Conservation (phyloP, 2,113 vertebrate species). For the Lutjanus erythropterus region DNA sequence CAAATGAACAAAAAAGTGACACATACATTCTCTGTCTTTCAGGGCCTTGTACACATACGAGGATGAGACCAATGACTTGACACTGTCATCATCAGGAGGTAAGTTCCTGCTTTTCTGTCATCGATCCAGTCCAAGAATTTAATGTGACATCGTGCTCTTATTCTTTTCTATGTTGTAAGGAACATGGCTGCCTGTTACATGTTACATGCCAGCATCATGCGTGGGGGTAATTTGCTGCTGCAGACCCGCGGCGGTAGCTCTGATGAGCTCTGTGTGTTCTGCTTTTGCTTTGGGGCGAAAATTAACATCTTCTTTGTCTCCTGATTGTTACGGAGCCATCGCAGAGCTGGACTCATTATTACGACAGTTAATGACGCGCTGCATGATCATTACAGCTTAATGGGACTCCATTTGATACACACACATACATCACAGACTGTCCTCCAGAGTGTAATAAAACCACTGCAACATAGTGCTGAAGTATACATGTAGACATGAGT, state of each 20-base stretch:
- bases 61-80: slow-evolving; percentile 92
- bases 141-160: background rate
- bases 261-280: slow-evolving; percentile 48
- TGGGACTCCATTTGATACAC: slow-evolving; percentile 12
- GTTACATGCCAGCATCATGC: background rate
- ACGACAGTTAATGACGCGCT: slow-evolving; percentile 22
- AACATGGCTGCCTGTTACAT: background rate
- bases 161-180: slow-evolving; percentile 1
- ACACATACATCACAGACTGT: background rate
- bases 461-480: background rate
- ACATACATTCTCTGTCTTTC: slow-evolving; percentile 41
- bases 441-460: background rate
- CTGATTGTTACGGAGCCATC: slow-evolving; percentile 33
- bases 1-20: no score
- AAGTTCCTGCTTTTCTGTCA: slow-evolving; percentile 39
- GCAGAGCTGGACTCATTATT: slow-evolving; percentile 30
- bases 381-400: slow-evolving; percentile 41
- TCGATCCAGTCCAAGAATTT: background rate
- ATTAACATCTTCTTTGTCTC: background rate
- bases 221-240: slow-evolving; percentile 13
- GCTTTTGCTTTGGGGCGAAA: background rate
- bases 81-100: slow-evolving; percentile 93
- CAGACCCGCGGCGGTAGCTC: background rate
- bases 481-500: no score
- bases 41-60: slow-evolving; percentile 98